Evolutionary conservation across 2,113 vertebrate species (phyloP), one percentile per base, ranked within the genome.

Genomic region (Polypterus bichir): DNA sequence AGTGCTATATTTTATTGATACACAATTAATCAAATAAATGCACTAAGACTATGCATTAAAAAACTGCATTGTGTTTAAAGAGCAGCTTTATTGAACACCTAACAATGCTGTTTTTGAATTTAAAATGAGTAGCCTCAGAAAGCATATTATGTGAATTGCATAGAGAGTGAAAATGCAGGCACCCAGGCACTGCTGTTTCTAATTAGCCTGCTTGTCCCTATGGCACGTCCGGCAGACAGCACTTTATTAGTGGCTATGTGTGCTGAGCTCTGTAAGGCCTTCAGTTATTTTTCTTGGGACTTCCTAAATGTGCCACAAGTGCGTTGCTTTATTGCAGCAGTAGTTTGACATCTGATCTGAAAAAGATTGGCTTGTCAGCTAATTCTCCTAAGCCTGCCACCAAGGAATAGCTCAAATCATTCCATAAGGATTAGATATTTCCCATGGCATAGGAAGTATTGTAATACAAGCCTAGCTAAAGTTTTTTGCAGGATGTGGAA

Each of bases 121-220:
- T 63, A 71, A 79, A 80, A 74, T 68, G 59, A 64, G 3, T 57
- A 67, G 62, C 75, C 76, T 60, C 69, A 78, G 69, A 75, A 59
- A 71, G 44, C 72, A 65, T 65, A 71, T 73, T 60, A 66, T 70
- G 59, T 69, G 11, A 49, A 59, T 74, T 52, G 47, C 6, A 59
- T 68, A 74, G 74, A 74, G 74, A 69, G 72, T 74, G 71, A 73
- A 78, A 70, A 68, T 68, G 65, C 66, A 77, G 66, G 67, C 77
- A 76, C 73, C 71, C 68, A 6, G 63, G 64, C 7, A 59, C 62
- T 48, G 44, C 84, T 91, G 86, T 81, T 92, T 91, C 75, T 77
- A 88, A 86, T 91, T 88, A 91, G 71, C 7, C 11, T 76, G 76
- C 78, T 81, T 54, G 71, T 81, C 79, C 81, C 63, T 71, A 79